phyloP scores from a whole-genome alignment of 2,113 vertebrate genomes.

The Gambusia affinis region DNA sequence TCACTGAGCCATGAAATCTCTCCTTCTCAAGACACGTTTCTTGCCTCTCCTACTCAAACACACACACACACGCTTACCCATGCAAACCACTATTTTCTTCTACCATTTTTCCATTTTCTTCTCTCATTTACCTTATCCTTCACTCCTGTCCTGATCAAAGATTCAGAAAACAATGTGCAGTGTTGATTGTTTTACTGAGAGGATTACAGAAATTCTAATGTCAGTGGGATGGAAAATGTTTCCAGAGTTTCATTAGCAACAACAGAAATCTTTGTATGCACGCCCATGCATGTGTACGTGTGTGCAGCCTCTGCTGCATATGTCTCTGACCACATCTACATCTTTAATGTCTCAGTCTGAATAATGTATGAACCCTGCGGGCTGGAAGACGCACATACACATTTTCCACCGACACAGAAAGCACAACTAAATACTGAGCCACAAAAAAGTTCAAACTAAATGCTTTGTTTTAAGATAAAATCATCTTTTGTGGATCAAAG shows the following conservation, averaged over 20 bases:
- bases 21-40: constrained; percentile 64
- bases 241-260: constrained; percentile 38
- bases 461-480: constrained; percentile 7
- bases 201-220: constrained; percentile 14
- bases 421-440: neutral
- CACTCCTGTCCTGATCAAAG: constrained; percentile 4
- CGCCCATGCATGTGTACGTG: neutral
- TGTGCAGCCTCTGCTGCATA: constrained; percentile 45
- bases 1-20: constrained; percentile 73
- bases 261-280: constrained; percentile 18
- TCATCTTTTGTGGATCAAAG: constrained; percentile 21
- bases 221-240: constrained; percentile 29
- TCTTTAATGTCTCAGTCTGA: constrained; percentile 75
- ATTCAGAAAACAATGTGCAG: constrained; percentile 33
- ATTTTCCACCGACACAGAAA: constrained; percentile 28
- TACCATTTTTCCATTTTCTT: constrained; percentile 27
- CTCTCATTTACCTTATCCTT: constrained; percentile 7
- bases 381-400: constrained; percentile 35
- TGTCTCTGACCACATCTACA: constrained; percentile 79
- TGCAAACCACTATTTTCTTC: constrained; percentile 32
- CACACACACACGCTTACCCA: constrained; percentile 3
- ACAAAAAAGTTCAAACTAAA: neutral
- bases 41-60: constrained; percentile 33
- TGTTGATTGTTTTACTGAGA: constrained; percentile 14
- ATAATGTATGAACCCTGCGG: constrained; percentile 72